Evolutionary conservation across 2,113 vertebrate genomes (phyloP).

Genomic region (Heliornis fulica): DNA sequence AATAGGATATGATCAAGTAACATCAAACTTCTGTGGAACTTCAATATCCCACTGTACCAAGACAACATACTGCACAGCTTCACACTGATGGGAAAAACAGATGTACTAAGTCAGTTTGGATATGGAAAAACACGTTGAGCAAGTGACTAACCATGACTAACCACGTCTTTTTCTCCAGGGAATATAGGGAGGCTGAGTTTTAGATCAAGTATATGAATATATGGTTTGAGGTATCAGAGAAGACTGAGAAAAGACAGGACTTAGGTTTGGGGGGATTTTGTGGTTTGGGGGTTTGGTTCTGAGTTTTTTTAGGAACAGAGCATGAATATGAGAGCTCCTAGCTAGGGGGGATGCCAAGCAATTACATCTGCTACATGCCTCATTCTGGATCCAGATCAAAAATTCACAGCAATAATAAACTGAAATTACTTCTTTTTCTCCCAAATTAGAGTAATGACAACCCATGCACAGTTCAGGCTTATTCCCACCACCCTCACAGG

Average conservation of each 20-base stretch:
- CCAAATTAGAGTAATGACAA: background rate
- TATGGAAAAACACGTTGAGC: background rate
- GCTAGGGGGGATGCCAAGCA: background rate
- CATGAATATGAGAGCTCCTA: background rate
- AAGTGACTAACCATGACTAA: background rate
- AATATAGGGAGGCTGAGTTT: background rate
- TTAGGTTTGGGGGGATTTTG: fast-evolving
- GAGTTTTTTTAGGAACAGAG: background rate
- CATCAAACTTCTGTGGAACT: background rate
- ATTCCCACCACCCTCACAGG: background rate
- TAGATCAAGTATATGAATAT: background rate
- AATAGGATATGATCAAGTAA: background rate
- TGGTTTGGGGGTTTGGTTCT: background rate
- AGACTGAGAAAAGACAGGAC: background rate
- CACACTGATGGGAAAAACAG: background rate
- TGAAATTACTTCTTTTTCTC: background rate
- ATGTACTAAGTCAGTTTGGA: background rate
- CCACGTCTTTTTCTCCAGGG: background rate
- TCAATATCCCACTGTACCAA: background rate
- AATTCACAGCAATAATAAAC: background rate
- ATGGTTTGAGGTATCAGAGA: background rate
- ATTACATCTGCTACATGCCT: background rate
- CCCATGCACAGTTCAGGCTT: background rate
- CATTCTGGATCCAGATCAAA: background rate
- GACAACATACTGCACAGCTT: background rate